A percentile compares a stretch with the other conserved stretches of the same genome.
Conservation (phyloP, 2,888 invertebrate genomes). For the Biston stratarius region DNA sequence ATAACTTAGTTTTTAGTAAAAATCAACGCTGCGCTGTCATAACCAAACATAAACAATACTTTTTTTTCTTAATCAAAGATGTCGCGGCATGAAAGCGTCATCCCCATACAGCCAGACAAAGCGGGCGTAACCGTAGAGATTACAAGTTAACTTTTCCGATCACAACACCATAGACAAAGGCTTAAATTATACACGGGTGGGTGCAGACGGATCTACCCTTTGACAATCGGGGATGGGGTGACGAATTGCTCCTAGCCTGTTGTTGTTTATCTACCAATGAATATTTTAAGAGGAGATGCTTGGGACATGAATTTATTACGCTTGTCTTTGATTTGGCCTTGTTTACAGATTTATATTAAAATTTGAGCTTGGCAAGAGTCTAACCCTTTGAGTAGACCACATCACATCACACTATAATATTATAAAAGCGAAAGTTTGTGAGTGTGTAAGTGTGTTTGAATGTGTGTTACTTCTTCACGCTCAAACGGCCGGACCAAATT, state of each 20-base stretch:
- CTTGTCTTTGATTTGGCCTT: constrained; percentile 34
- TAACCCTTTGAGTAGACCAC: neutral
- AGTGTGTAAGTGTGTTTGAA: no score
- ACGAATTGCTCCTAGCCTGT: constrained; percentile 71
- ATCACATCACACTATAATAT: no score
- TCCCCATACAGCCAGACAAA: constrained; percentile 41
- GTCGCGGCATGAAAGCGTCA: constrained; percentile 10
- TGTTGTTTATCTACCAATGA: constrained; percentile 53
- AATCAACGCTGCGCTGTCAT: neutral
- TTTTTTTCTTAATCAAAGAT: constrained; percentile 16
- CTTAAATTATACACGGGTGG: constrained; percentile 80
- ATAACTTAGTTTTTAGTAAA: no score
- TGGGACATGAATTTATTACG: constrained; percentile 44
- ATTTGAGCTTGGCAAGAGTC: constrained; percentile 4
- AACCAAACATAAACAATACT: neutral
- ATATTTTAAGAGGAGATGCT: constrained; percentile 44
- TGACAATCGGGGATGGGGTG: constrained; percentile 70
- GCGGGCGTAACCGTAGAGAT: constrained; percentile 70
- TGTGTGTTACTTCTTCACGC: no score
- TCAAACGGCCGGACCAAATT: no score
- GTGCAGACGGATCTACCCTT: constrained; percentile 65
- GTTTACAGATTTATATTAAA: constrained; percentile 32
- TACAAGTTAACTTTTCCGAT: constrained; percentile 84
- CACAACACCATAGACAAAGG: constrained; percentile 83
- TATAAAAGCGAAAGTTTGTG: no score